A percentile compares a stretch with the other conserved stretches of the same genome.
These are phyloP conservation scores for Ophonus ardosiacus DNA, from an alignment of 2,888 invertebrate species.

Conservation along the genomic window DNA sequence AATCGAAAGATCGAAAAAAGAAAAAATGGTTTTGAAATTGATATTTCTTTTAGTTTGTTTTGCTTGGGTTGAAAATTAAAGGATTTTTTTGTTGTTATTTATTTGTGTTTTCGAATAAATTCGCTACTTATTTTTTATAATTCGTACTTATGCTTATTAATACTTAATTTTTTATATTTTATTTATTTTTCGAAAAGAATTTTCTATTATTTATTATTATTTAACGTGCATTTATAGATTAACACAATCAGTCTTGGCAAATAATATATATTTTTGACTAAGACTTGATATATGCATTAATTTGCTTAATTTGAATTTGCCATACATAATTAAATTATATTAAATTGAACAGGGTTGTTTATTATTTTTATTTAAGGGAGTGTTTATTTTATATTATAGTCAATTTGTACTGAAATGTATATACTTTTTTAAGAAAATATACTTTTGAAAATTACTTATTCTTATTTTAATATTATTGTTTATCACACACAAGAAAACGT, in stretches of 20 bases:
- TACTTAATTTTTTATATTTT: too few relatives aligned
- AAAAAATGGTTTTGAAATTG: slow-evolving; percentile 55
- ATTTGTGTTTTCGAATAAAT: not conserved
- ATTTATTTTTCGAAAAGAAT: too few relatives aligned
- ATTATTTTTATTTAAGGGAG: not conserved
- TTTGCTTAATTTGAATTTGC: not conserved
- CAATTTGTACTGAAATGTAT: not conserved
- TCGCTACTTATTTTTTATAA: too few relatives aligned
- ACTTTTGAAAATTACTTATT: not conserved
- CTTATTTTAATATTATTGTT: not conserved
- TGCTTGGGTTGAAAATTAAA: too few relatives aligned
- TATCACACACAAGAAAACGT: too few relatives aligned
- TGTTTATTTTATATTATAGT: not conserved
- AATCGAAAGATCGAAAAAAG: slow-evolving; percentile 50
- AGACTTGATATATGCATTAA: not conserved
- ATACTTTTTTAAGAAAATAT: not conserved
- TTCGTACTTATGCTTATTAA: too few relatives aligned
- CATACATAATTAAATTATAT: not conserved
- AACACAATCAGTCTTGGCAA: too few relatives aligned
- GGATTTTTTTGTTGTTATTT: slow-evolving; percentile 5
- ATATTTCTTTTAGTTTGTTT: not conserved
- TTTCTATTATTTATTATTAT: too few relatives aligned
- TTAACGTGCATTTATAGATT: too few relatives aligned
- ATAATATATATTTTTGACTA: too few relatives aligned
- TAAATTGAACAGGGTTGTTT: not conserved